Evolutionary conservation across 2,888 invertebrate species (phyloP), one percentile per base, ranked within the genome.

Genomic region (Andrena chrysosceles): DNA sequence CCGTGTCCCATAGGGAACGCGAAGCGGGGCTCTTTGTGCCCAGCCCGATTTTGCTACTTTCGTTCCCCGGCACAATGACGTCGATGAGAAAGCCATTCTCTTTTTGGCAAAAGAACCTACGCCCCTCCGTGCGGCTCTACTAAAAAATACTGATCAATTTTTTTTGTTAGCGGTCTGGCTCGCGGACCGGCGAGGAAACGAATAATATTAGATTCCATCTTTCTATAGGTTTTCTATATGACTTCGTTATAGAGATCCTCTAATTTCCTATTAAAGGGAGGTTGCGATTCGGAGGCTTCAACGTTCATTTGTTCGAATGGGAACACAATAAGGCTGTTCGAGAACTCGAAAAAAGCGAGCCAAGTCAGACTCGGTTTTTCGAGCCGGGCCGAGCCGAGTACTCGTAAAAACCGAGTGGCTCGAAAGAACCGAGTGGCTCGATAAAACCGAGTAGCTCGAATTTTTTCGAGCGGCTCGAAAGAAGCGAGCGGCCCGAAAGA

Each of bases 1-100:
- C 85, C 68, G 76, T 73, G 87, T 88, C 84, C 89, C 87, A 77
- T 66, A 81, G 89, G 89, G 89, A 88, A 88, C 77, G 83, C 71
- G 83, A 83, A 85, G 81, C 85, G 87, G 56, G 56, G 8, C 79
- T 75, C 87, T 87, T 87, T 88, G 87, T 87, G 72, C 42, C 83
- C 68, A 68, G 54, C 35, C 35, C 79, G 88, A 88, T 81, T 86
- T 86, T 64, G 82, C 66, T 86, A 81, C 81, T 83, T 83, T 88
- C 81, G 78, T 81, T 73, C 86, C 80, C 68, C 77, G 49, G 79
- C 70, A 82, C 88, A 84, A 84, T 84, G 77, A 74, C 80, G 67
- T 63, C 85, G 66, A 81, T 35, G 73, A 82, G 85, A 67, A 76
- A 70, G 42, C 42, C 20, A 29, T 56, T 56, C 33, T 35, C 35